These are phyloP conservation scores for Andrena fulva DNA, from an alignment of 2,888 invertebrate genomes.

Conservation along the genomic window DNA sequence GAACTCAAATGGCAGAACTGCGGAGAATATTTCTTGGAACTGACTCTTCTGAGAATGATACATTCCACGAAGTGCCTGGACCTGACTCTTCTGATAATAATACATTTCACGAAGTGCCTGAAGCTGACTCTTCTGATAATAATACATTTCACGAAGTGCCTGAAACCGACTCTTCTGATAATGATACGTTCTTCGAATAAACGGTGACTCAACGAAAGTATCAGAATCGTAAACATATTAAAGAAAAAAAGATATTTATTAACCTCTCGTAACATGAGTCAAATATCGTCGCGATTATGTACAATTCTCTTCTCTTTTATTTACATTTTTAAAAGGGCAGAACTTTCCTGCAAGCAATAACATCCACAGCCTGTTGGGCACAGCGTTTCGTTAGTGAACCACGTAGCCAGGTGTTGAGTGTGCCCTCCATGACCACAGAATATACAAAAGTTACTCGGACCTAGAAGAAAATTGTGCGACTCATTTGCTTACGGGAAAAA, in stretches of 20 bases:
- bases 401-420: constrained; percentile 92
- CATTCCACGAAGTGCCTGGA: neutral
- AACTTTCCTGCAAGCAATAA: constrained; percentile 91
- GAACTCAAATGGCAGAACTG: constrained; percentile 17
- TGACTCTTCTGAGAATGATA: neutral
- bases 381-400: constrained; percentile 91
- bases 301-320: constrained; percentile 55
- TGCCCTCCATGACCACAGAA: constrained; percentile 98
- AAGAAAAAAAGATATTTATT: constrained; percentile 53
- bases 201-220: neutral
- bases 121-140: neutral
- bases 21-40: constrained; percentile 34
- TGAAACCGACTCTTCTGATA: neutral
- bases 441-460: constrained; percentile 93
- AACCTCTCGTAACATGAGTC: constrained; percentile 42
- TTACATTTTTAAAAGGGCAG: constrained; percentile 85
- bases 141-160: no score
- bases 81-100: neutral
- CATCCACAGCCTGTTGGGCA: constrained; percentile 98
- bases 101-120: neutral
- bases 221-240: neutral
- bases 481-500: neutral
- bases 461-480: constrained; percentile 60
- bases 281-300: constrained; percentile 52
- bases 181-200: neutral